phyloP scores from a whole-genome alignment of 2,113 vertebrate genomes.

The Psettodes erumei region DNA sequence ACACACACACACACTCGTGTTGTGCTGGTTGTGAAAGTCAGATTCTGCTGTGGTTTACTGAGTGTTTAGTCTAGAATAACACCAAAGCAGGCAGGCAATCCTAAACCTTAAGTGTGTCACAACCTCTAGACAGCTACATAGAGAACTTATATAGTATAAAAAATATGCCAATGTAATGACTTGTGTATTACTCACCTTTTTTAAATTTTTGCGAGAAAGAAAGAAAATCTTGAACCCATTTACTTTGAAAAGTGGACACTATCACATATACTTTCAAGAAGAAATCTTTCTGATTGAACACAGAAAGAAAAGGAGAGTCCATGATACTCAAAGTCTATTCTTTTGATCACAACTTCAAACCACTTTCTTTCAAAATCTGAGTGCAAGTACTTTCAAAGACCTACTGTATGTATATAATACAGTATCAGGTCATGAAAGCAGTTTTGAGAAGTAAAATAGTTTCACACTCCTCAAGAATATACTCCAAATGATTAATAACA shows the following conservation, averaged over 20 bases:
- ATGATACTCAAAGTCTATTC: slow-evolving; percentile 9
- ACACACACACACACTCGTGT: slow-evolving; percentile 12
- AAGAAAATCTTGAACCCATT: background rate
- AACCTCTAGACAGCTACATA: slow-evolving; percentile 14
- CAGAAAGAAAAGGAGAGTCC: background rate
- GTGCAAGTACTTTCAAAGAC: background rate
- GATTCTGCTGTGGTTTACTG: slow-evolving; percentile 49
- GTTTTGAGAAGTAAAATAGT: background rate
- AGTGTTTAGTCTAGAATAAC: slow-evolving; percentile 70
- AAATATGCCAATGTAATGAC: background rate
- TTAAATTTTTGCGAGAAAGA: background rate
- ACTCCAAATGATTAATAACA: background rate
- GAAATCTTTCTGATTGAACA: background rate
- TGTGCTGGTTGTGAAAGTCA: slow-evolving; percentile 32
- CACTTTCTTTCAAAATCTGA: background rate
- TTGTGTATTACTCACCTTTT: background rate
- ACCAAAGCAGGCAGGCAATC: slow-evolving; percentile 35
- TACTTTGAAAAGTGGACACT: background rate
- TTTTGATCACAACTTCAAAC: slow-evolving; percentile 22
- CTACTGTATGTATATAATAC: background rate
- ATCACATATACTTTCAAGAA: background rate
- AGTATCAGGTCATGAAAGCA: background rate
- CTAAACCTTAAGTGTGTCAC: slow-evolving; percentile 53
- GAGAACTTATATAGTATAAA: slow-evolving; percentile 1
- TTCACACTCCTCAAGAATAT: background rate